Conservation (phyloP, 2,113 vertebrate species). For the Hoplias malabaricus region DNA sequence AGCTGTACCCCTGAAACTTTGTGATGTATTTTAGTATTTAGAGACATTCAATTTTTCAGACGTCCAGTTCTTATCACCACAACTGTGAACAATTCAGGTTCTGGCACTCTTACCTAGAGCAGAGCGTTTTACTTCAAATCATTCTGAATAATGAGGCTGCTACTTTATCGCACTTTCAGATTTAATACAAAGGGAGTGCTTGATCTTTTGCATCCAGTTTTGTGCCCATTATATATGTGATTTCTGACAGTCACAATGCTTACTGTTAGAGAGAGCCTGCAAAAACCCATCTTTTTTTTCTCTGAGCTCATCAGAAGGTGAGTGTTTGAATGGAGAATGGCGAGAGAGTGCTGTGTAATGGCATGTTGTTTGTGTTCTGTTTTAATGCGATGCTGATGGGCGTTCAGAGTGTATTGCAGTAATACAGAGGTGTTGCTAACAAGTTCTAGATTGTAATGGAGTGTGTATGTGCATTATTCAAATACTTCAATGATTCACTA, state of each 20-base stretch:
- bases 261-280: conserved; percentile 24
- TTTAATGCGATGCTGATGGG: neutral
- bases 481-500: neutral
- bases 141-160: too few species aligned
- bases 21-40: too few species aligned
- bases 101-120: too few species aligned
- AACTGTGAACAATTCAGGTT: too few species aligned
- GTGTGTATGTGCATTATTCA: neutral
- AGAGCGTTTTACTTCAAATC: too few species aligned
- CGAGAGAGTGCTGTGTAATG: neutral
- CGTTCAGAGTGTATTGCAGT: neutral
- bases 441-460: neutral
- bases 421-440: too few species aligned
- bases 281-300: neutral
- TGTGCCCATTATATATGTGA: neutral
- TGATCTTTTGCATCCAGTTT: neutral
- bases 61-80: too few species aligned
- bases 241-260: conserved; percentile 21
- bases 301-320: conserved; percentile 31
- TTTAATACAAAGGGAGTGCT: too few species aligned
- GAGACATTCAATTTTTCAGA: too few species aligned
- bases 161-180: too few species aligned
- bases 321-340: neutral
- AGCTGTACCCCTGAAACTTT: too few species aligned
- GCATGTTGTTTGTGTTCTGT: neutral